A percentile compares a stretch with the other conserved stretches of the same genome.
phyloP scores from a whole-genome alignment of 2,797 vertebrate species.

The Artibeus lituratus region DNA sequence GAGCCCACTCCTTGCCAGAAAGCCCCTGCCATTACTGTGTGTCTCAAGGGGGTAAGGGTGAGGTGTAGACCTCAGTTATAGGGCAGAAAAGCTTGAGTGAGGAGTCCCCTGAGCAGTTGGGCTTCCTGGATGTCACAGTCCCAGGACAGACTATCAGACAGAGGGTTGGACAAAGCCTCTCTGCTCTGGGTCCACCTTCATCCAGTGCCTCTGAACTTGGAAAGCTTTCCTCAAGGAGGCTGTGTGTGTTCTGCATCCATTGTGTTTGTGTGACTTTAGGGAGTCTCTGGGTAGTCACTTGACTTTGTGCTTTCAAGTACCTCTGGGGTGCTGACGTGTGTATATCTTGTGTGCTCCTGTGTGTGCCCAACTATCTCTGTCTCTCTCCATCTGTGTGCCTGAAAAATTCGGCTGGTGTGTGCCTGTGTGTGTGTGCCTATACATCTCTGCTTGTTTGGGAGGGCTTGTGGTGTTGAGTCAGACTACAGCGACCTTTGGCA shows the following conservation, averaged over 20 bases:
- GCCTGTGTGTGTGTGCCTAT: background rate
- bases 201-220: background rate
- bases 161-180: background rate
- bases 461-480: background rate
- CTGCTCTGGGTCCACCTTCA: background rate
- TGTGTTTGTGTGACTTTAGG: background rate
- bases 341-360: constrained; percentile 24
- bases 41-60: background rate
- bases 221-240: background rate
- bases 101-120: background rate
- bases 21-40: background rate
- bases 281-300: background rate
- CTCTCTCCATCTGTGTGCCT: background rate
- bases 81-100: background rate
- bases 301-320: background rate
- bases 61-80: background rate
- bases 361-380: background rate
- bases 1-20: background rate
- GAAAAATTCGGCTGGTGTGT: background rate
- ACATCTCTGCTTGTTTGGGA: background rate
- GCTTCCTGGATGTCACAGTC: background rate
- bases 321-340: background rate
- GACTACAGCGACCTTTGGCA: background rate
- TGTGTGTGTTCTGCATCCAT: background rate
- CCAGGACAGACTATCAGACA: background rate